A percentile compares a stretch with the other conserved stretches of the same genome.
Conservation (phyloP, 2,888 invertebrate genomes). For the Syritta pipiens region DNA sequence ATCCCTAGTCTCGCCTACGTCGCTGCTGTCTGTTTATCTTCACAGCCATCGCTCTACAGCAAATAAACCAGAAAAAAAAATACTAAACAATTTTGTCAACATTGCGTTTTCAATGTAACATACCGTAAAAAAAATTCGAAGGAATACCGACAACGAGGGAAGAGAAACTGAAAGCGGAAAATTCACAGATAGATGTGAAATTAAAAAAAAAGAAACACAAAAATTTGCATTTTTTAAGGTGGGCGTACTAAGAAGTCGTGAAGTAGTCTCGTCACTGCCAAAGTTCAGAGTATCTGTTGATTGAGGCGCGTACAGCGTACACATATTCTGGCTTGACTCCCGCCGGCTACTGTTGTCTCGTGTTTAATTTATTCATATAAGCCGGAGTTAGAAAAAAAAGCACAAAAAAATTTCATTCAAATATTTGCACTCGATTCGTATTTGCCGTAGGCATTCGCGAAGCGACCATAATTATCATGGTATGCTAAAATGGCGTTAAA, state of each 20-base stretch:
- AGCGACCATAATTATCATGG: slow-evolving; percentile 41
- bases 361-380: too few relatives aligned
- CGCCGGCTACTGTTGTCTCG: slow-evolving; percentile 7
- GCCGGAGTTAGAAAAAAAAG: not conserved
- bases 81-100: slow-evolving; percentile 17
- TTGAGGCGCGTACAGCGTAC: not conserved
- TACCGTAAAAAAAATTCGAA: not conserved
- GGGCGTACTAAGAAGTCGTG: slow-evolving; percentile 25
- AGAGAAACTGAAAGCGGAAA: slow-evolving; percentile 35
- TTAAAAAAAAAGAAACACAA: too few relatives aligned
- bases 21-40: too few relatives aligned
- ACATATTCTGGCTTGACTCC: not conserved
- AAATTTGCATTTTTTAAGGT: slow-evolving; percentile 37
- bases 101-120: slow-evolving; percentile 3
- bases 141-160: too few relatives aligned
- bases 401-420: not conserved
- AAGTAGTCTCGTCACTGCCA: not conserved
- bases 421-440: slow-evolving; percentile 29
- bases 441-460: slow-evolving; percentile 36
- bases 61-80: slow-evolving; percentile 20
- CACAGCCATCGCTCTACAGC: slow-evolving; percentile 16
- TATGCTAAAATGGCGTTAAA: slow-evolving; percentile 51
- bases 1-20: too few relatives aligned
- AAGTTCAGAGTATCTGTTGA: not conserved
- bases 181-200: slow-evolving; percentile 48